Evolutionary conservation across 2,113 vertebrate species (phyloP).

Genomic region (Clarias gariepinus): DNA sequence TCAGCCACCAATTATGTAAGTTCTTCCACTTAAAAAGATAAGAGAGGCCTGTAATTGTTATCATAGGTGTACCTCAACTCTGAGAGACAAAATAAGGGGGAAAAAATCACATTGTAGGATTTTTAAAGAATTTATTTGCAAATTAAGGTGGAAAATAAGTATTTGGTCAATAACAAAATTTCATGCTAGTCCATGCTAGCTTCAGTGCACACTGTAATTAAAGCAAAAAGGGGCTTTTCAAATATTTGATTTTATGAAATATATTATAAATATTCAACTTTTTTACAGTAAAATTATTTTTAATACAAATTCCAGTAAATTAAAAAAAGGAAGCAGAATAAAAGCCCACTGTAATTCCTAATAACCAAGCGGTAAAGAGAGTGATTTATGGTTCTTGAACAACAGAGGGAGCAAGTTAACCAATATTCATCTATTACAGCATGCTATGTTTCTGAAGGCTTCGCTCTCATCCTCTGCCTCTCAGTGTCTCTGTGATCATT

Average conservation of each 20-base stretch:
- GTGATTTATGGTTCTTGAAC: slow-evolving; percentile 31
- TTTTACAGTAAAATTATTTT: background rate
- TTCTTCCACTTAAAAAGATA: too few species aligned
- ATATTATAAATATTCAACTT: background rate
- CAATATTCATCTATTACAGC: background rate
- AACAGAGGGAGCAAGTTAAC: slow-evolving; percentile 59
- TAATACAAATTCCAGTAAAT: background rate
- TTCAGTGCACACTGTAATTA: background rate
- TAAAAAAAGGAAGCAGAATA: background rate
- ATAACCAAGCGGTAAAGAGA: background rate
- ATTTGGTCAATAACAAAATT: too few species aligned
- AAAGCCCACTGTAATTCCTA: background rate
- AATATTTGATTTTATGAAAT: too few species aligned
- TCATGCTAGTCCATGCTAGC: too few species aligned
- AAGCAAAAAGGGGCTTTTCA: background rate
- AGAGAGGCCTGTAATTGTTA: too few species aligned
- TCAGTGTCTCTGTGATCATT: background rate
- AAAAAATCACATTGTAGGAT: too few species aligned
- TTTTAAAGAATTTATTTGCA: too few species aligned
- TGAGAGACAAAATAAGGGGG: too few species aligned
- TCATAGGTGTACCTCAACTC: too few species aligned
- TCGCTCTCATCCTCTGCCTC: background rate
- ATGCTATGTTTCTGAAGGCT: background rate
- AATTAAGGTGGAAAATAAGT: too few species aligned
- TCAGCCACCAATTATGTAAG: too few species aligned